Evolutionary conservation across 2,888 invertebrate species (phyloP).

Genomic region (Leptopilina drosophilae): DNA sequence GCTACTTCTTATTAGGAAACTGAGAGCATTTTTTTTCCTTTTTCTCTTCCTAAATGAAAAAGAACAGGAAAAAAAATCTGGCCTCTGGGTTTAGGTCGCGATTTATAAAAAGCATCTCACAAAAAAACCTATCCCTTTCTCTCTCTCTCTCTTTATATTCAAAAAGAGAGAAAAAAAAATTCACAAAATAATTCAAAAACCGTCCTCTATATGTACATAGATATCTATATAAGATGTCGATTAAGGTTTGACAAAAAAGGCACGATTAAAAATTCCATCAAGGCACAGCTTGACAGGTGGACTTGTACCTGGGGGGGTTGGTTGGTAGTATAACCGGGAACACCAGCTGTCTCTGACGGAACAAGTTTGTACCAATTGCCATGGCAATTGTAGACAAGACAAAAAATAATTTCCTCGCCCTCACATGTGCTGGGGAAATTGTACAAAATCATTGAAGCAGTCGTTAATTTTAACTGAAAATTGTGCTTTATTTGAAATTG

Average conservation of each 20-base stretch:
- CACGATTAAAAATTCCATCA: conserved; percentile 74
- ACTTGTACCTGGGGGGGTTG: conserved; percentile 59
- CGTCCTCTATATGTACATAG: too few species aligned
- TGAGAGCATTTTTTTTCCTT: neutral
- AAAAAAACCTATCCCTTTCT: neutral
- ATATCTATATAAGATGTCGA: conserved; percentile 21
- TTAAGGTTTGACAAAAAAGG: conserved; percentile 50
- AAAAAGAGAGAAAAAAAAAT: neutral
- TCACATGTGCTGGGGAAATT: neutral
- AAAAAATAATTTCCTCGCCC: conserved; percentile 17
- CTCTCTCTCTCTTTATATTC: neutral
- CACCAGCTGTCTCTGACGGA: conserved; percentile 68
- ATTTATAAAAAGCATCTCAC: neutral
- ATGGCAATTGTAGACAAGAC: conserved; percentile 20
- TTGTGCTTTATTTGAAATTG: too few species aligned
- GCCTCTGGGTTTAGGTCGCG: conserved; percentile 37
- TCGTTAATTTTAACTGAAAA: neutral
- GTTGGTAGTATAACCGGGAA: conserved; percentile 29
- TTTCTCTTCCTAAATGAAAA: neutral
- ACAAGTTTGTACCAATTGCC: conserved; percentile 60
- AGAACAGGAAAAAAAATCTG: neutral
- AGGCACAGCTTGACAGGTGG: conserved; percentile 72
- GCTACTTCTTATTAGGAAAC: neutral
- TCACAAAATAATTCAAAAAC: conserved; percentile 25
- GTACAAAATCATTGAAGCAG: neutral